Evolutionary conservation across 2,797 vertebrate species (phyloP).

Genomic region (Sebastes taczanowskii): DNA sequence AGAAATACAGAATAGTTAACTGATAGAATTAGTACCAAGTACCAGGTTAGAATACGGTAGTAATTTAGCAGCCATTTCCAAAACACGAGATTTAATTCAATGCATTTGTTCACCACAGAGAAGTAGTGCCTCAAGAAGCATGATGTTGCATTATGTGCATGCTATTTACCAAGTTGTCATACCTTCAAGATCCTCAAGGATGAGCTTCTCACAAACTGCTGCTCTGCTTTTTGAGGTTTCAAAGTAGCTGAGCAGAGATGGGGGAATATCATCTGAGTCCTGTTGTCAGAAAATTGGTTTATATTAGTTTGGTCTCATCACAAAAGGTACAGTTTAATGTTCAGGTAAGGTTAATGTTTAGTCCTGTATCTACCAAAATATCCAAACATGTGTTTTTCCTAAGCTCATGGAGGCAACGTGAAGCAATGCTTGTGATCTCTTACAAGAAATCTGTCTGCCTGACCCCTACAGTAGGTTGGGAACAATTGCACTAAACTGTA

Average conservation of each 20-base stretch:
- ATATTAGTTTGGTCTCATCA: neutral
- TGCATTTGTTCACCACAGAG: neutral
- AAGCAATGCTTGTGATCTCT: too few relatives aligned
- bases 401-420: neutral
- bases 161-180: neutral
- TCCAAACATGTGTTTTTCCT: neutral
- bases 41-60: neutral
- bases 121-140: neutral
- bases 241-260: conserved; percentile 85
- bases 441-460: too few relatives aligned
- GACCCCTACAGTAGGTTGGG: too few relatives aligned
- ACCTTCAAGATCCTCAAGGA: conserved; percentile 83
- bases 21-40: neutral
- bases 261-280: conserved; percentile 81
- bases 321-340: neutral
- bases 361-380: neutral
- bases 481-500: too few relatives aligned
- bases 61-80: neutral
- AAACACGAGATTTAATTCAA: neutral
- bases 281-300: conserved; percentile 46
- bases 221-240: conserved; percentile 81
- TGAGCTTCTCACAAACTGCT: conserved; percentile 81
- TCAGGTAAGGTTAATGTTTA: neutral
- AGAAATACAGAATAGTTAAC: neutral
- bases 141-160: neutral